A percentile compares a stretch with the other conserved stretches of the same genome.
phyloP scores from a whole-genome alignment of 1,140 invertebrate species.

The Coboldia fuscipes region DNA sequence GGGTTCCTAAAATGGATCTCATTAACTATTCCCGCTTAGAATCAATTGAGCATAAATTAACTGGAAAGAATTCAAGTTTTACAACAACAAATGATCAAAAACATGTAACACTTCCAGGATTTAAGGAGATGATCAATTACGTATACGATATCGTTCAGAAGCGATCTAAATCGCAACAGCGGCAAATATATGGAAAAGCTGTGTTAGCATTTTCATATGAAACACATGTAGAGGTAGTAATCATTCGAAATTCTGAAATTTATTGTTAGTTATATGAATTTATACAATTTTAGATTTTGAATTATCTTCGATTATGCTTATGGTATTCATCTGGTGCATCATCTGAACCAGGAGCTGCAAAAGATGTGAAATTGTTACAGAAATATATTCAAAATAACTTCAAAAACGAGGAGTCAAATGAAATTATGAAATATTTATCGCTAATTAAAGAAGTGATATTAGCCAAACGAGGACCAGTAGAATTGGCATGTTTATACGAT shows the following conservation, averaged over 20 bases:
- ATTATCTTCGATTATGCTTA: constrained; percentile 56
- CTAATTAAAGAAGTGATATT: constrained; percentile 18
- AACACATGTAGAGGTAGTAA: constrained; percentile 35
- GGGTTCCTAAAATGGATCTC: constrained; percentile 19
- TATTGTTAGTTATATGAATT: not conserved
- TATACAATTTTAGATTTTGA: constrained; percentile 35
- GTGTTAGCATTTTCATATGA: constrained; percentile 29
- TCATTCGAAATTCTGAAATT: not conserved
- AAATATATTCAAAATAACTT: constrained; percentile 13
- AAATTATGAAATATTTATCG: constrained; percentile 17
- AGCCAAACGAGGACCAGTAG: constrained; percentile 15
- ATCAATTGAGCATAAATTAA: constrained; percentile 13
- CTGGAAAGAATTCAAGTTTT: constrained; percentile 5
- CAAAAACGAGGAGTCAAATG: constrained; percentile 9
- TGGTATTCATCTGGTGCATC: constrained; percentile 20
- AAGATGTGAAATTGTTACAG: constrained; percentile 10
- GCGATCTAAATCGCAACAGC: constrained; percentile 13
- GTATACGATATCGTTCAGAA: constrained; percentile 21
- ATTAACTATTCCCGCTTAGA: constrained; percentile 15
- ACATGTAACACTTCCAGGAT: constrained; percentile 19
- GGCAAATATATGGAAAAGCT: not conserved
- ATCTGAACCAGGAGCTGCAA: constrained; percentile 20
- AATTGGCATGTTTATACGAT: constrained; percentile 15
- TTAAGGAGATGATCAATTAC: constrained; percentile 15
- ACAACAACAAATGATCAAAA: constrained; percentile 15